Base-by-base conservation (phyloP, 2,888 invertebrate genomes). In the Homarus gammarus region DNA sequence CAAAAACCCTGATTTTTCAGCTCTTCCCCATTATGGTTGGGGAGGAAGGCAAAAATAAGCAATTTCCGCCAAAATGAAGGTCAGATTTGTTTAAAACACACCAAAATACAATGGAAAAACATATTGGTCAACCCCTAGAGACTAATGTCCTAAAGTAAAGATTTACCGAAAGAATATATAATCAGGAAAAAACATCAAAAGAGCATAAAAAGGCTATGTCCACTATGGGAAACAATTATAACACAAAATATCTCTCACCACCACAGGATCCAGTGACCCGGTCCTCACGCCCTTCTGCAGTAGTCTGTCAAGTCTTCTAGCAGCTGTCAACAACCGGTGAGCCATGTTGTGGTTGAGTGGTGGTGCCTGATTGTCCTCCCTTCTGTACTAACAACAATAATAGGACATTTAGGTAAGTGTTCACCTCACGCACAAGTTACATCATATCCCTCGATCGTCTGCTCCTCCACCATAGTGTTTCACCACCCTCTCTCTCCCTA, bases 271-370 rank as follows among this genome's bases (percentile, higher is more conserved):
- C 1, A 89, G 27, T 2, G 84, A 8, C 0, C 64, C 83, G 18
- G 68, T n/a, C 70, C 40, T 84, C 15, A 31, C n/a, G 22, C 83
- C 84, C n/a, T 61, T 68, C 40, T 83, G 78, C 15, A 89, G 56
- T 70, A 89, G 36, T 36, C 88, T 64, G 31, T 89, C 88, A 78
- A 89, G 77, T 78, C 88, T 77, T 72, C 77, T 73, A 15, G 88
- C 78, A 12, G 72, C 88, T 56, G 70, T 70, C 68, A 89, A 40
- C 22, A 89, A 56, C 18, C 88, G 64, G 36, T 89, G 84, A 10
- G 88, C 88, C 88, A 89, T 89, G 22, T 15, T 87, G 85, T n/a
- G 31, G 75, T 10, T 27, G 3, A 40, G 44, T 6, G 36, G 33
- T 27, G 51, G n/a, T 6, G 0, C 2, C 40, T 51, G 40, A 31